Evolutionary conservation across 2,888 invertebrate species (phyloP).

Genomic region (Tachina fera): DNA sequence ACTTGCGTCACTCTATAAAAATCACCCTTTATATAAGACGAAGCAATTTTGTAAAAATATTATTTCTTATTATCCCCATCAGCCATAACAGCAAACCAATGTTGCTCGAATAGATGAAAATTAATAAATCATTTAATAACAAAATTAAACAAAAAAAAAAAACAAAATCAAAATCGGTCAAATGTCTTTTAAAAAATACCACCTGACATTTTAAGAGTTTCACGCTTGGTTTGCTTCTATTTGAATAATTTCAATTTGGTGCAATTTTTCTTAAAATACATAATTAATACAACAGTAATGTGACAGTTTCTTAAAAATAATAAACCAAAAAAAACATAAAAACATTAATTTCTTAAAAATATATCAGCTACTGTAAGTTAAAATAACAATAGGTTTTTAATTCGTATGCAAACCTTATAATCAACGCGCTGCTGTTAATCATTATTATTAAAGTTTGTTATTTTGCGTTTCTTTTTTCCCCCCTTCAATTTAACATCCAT

Average conservation of each 20-base stretch:
- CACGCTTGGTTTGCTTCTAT: too few relatives aligned
- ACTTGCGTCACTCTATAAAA: too few relatives aligned
- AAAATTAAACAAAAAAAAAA: too few relatives aligned
- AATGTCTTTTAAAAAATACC: too few relatives aligned
- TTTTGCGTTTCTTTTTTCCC: background rate
- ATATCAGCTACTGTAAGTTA: slow-evolving; percentile 26
- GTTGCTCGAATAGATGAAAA: too few relatives aligned
- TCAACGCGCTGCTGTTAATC: slow-evolving; percentile 32
- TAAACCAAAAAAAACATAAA: background rate
- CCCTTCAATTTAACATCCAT: slow-evolving; percentile 33
- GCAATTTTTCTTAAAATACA: background rate
- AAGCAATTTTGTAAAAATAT: too few relatives aligned
- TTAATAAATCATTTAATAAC: too few relatives aligned
- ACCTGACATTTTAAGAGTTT: too few relatives aligned
- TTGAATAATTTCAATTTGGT: background rate
- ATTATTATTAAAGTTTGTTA: slow-evolving; percentile 54
- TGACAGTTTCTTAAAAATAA: slow-evolving; percentile 12
- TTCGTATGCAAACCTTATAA: slow-evolving; percentile 30
- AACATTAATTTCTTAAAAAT: background rate
- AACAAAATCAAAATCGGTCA: too few relatives aligned
- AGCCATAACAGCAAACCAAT: too few relatives aligned
- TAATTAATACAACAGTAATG: background rate
- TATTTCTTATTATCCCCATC: too few relatives aligned
- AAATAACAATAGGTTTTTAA: slow-evolving; percentile 39
- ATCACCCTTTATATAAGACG: too few relatives aligned